Evolutionary conservation across 2,113 vertebrate species (phyloP).

Genomic region (Glaucomys volans): DNA sequence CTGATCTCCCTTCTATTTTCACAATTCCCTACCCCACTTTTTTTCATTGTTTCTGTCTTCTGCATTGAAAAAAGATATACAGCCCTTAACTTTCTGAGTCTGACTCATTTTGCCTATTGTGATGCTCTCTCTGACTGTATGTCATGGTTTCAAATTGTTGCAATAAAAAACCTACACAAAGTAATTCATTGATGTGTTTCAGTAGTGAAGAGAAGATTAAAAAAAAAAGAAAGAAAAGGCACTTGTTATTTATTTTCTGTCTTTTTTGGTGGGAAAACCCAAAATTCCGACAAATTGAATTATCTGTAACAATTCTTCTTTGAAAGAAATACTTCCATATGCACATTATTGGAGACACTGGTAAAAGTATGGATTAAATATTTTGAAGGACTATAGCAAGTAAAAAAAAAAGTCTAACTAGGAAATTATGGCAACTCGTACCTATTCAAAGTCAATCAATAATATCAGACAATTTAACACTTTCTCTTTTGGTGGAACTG

Average conservation of each 20-base stretch:
- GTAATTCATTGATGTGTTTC: conserved; percentile 19
- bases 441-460: neutral
- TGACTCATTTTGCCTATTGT: neutral
- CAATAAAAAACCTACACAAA: neutral
- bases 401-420: neutral
- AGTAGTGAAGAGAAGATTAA: neutral
- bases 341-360: neutral
- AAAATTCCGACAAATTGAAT: neutral
- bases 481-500: neutral
- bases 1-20: neutral
- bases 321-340: neutral
- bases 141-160: neutral
- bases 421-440: neutral
- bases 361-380: neutral
- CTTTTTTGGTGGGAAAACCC: neutral
- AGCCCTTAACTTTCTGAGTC: neutral
- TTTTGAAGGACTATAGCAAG: neutral
- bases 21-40: neutral
- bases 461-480: conserved; percentile 4
- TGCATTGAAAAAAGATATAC: neutral
- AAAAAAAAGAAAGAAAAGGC: neutral
- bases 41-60: neutral
- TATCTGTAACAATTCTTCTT: neutral
- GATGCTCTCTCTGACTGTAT: neutral
- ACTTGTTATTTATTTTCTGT: neutral